Evolutionary conservation across 2,888 invertebrate species (phyloP).

Genomic region (Zhuqinia jingwanae): DNA sequence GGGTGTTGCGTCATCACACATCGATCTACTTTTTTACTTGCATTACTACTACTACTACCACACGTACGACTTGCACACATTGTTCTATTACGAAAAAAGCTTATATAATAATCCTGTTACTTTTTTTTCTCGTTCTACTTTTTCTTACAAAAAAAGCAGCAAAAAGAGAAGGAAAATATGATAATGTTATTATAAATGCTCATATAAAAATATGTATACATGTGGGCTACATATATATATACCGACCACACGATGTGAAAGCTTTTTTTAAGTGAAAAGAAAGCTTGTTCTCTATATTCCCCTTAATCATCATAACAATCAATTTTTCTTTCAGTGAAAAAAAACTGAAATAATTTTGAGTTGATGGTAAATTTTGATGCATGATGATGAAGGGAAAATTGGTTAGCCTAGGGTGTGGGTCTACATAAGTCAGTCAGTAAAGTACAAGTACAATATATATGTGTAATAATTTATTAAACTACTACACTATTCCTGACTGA

Average conservation of each 20-base stretch:
- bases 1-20: slow-evolving; percentile 63
- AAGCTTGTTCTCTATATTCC: slow-evolving; percentile 25
- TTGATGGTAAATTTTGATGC: no score
- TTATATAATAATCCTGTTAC: slow-evolving; percentile 71
- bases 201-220: no score
- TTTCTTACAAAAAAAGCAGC: slow-evolving; percentile 37
- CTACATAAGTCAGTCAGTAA: background rate
- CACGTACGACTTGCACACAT: slow-evolving; percentile 23
- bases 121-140: slow-evolving; percentile 68
- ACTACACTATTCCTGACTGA: background rate
- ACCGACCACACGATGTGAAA: slow-evolving; percentile 37
- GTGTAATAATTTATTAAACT: no score
- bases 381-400: background rate
- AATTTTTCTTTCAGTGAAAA: slow-evolving; percentile 5
- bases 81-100: slow-evolving; percentile 39
- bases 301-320: background rate
- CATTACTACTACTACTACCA: no score
- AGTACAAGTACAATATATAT: background rate
- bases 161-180: background rate
- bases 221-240: background rate
- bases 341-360: no score
- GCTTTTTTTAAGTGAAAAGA: slow-evolving; percentile 38
- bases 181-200: background rate
- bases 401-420: background rate
- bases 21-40: slow-evolving; percentile 60